phyloP scores from a whole-genome alignment of 2,113 vertebrate species.

The Ciconia maguari region DNA sequence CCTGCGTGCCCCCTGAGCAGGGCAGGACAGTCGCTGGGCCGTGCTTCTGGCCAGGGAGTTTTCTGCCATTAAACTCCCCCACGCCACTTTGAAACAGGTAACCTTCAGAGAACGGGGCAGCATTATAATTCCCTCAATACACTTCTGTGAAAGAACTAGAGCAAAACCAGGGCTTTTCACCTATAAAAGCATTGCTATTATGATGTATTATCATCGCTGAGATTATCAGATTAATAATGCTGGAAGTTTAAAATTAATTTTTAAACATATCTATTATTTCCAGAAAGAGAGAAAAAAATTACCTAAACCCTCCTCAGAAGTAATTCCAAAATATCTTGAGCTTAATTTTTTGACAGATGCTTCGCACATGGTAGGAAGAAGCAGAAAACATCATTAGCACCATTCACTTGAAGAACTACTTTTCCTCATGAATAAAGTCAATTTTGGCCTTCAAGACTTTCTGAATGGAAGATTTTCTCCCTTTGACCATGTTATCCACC shows the following conservation, averaged over 20 bases:
- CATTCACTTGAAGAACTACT: neutral
- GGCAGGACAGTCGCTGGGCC: fast-evolving
- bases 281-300: neutral
- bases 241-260: neutral
- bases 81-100: neutral
- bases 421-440: neutral
- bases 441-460: neutral
- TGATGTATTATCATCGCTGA: neutral
- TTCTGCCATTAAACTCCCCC: neutral
- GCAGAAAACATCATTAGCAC: neutral
- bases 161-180: neutral
- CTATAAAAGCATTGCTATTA: neutral
- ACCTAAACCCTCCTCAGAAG: neutral
- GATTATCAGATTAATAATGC: neutral
- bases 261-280: neutral
- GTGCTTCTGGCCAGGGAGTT: neutral
- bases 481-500: neutral
- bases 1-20: neutral
- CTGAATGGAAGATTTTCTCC: neutral
- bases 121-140: neutral
- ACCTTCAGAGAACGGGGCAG: neutral
- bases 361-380: neutral
- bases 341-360: neutral
- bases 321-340: neutral
- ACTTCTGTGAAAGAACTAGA: neutral